Conservation (phyloP, 2,797 vertebrate species). For the Diglossa cyanea region DNA sequence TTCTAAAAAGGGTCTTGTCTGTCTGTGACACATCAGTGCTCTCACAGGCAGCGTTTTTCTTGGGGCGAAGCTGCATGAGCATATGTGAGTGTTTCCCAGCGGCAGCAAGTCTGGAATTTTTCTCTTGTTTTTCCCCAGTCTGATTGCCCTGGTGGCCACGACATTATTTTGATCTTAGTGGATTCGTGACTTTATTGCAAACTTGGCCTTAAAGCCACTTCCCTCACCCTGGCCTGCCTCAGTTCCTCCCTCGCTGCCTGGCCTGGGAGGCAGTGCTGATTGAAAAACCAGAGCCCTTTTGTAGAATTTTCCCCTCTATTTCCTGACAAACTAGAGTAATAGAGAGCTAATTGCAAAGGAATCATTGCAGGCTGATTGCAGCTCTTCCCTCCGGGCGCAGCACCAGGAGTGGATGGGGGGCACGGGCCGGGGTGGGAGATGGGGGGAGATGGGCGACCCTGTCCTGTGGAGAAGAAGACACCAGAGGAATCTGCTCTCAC, state of each 20-base stretch:
- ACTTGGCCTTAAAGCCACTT: not conserved
- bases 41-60: not conserved
- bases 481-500: slow-evolving; percentile 64
- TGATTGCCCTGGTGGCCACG: not conserved
- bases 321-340: not conserved
- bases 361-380: not conserved
- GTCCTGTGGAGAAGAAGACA: not conserved
- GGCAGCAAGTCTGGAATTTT: not conserved
- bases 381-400: not conserved
- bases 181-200: not conserved
- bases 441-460: not conserved
- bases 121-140: not conserved
- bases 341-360: not conserved
- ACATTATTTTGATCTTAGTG: not conserved
- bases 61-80: rapidly evolving
- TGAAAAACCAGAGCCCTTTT: not conserved
- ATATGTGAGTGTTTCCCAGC: not conserved
- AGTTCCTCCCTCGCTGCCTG: not conserved
- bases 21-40: not conserved
- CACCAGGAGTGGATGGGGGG: not conserved
- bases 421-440: rapidly evolving
- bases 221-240: not conserved
- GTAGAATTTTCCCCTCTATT: not conserved
- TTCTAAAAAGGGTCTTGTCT: not conserved
- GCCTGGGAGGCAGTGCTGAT: rapidly evolving